Conservation (phyloP, 2,888 invertebrate species). For the Pristionchus entomophagus region DNA sequence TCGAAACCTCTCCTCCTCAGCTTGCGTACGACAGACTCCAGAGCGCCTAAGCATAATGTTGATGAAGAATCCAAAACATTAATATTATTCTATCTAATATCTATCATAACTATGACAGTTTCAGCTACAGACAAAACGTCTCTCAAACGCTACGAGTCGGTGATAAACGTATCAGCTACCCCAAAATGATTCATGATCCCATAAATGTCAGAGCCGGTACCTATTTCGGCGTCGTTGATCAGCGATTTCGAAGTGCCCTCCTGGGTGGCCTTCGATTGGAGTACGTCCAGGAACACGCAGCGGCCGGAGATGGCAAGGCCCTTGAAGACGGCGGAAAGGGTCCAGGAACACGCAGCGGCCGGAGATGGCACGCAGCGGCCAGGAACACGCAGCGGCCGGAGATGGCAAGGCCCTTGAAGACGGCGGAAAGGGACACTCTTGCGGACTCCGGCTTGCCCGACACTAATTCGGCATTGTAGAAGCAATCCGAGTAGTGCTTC, state of each 20-base stretch:
- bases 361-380: background rate
- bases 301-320: background rate
- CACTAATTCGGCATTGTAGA: background rate
- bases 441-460: background rate
- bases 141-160: too few relatives aligned
- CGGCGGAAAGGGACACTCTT: background rate
- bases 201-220: too few relatives aligned
- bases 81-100: too few relatives aligned
- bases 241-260: background rate
- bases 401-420: background rate
- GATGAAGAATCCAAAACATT: too few relatives aligned
- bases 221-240: background rate
- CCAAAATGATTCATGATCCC: too few relatives aligned
- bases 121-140: too few relatives aligned
- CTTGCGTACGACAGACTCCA: background rate
- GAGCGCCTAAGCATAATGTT: too few relatives aligned
- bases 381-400: background rate
- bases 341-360: background rate
- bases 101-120: too few relatives aligned
- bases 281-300: background rate
- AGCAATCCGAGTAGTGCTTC: background rate
- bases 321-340: background rate
- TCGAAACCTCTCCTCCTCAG: background rate
- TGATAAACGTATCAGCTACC: too few relatives aligned
- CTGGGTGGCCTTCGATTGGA: background rate